A percentile compares a stretch with the other conserved stretches of the same genome.
phyloP scores from a whole-genome alignment of 2,888 invertebrate genomes.

The Oxycera nigricornis region DNA sequence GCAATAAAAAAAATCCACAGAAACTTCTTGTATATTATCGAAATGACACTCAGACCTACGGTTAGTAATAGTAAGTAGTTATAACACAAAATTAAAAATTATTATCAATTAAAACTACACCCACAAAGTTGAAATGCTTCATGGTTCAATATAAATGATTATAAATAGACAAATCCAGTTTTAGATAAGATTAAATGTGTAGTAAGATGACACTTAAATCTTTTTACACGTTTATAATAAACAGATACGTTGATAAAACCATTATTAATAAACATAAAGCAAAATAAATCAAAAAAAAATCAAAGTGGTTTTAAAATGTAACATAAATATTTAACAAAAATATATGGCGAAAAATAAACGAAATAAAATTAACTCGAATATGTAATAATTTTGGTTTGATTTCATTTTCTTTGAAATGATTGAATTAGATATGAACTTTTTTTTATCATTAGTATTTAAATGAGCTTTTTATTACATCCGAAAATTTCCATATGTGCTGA shows the following conservation, averaged over 20 bases:
- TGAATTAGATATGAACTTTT: too few relatives aligned
- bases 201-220: constrained; percentile 18
- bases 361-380: constrained; percentile 7
- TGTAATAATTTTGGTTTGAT: too few relatives aligned
- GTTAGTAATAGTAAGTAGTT: background rate
- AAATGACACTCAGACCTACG: background rate
- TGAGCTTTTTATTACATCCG: too few relatives aligned
- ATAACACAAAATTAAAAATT: background rate
- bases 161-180: background rate
- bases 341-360: background rate
- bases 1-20: too few relatives aligned
- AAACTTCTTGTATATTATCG: background rate
- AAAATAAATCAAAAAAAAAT: constrained; percentile 2
- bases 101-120: background rate
- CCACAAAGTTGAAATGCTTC: background rate
- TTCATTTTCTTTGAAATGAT: too few relatives aligned
- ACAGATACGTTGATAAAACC: constrained; percentile 2
- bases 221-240: constrained; percentile 33
- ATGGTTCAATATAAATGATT: background rate
- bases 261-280: background rate
- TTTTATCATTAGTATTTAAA: too few relatives aligned
- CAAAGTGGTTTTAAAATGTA: constrained; percentile 23
- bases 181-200: constrained; percentile 18
- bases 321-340: background rate
- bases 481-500: too few relatives aligned